Percentiles rank a stretch among this genome's conserved stretches.
Evolutionary conservation across 2,888 invertebrate species (phyloP).

Genomic region (Fragum sueziense): DNA sequence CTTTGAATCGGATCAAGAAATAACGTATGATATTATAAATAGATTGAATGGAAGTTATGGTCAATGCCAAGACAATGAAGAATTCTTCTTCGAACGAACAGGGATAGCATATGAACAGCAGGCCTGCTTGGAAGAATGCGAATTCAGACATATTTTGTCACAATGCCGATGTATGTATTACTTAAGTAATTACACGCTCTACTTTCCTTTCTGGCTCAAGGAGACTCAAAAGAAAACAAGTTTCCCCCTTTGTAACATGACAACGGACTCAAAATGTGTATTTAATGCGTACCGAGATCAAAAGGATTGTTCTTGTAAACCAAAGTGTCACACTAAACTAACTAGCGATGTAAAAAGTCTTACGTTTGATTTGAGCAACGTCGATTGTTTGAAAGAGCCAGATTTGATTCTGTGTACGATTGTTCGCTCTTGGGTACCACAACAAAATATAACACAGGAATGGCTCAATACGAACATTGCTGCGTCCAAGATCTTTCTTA

Average conservation of each 20-base stretch:
- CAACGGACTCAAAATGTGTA: neutral
- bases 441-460: neutral
- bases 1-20: no score
- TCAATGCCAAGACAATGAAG: neutral
- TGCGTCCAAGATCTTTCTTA: neutral
- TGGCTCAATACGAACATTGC: neutral
- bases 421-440: neutral
- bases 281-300: neutral
- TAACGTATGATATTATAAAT: neutral
- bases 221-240: neutral
- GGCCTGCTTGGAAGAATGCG: neutral
- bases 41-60: neutral
- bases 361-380: neutral
- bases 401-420: neutral
- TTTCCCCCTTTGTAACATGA: no score
- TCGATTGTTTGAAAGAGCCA: neutral
- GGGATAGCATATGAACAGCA: neutral
- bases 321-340: neutral
- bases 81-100: neutral
- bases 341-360: neutral
- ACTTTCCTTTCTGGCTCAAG: neutral
- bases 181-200: no score
- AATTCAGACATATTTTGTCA: neutral
- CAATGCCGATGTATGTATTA: no score
- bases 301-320: neutral